Evolutionary conservation across 1,140 invertebrate species (phyloP).

Genomic region (Triops longicaudatus): DNA sequence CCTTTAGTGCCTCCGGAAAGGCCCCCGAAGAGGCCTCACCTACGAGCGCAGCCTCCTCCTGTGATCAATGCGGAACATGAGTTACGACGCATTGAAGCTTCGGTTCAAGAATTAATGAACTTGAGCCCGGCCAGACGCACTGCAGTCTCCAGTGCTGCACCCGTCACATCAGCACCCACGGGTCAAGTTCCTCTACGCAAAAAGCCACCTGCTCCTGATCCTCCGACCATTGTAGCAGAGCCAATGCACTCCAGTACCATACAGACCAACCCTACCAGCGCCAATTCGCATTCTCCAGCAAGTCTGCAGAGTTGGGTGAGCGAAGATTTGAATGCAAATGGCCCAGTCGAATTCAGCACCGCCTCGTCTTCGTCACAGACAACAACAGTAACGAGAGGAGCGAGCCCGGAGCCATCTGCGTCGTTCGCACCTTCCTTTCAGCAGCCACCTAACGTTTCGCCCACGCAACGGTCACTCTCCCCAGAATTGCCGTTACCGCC

Average conservation of each 20-base stretch:
- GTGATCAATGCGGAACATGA: slow-evolving; percentile 43
- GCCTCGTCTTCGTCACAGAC: not conserved
- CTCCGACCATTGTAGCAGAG: slow-evolving; percentile 11
- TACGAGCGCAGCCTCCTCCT: slow-evolving; percentile 39
- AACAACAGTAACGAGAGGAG: not conserved
- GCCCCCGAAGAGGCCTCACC: slow-evolving; percentile 62
- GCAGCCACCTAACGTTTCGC: not conserved
- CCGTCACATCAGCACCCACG: slow-evolving; percentile 15
- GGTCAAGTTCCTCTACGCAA: slow-evolving; percentile 18
- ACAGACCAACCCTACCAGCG: not conserved
- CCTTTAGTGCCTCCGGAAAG: slow-evolving; percentile 48
- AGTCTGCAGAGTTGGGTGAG: not conserved
- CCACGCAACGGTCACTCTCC: slow-evolving; percentile 33
- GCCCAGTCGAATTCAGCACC: not conserved
- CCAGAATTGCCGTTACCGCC: slow-evolving; percentile 63
- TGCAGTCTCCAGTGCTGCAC: slow-evolving; percentile 20
- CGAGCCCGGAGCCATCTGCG: slow-evolving; percentile 25
- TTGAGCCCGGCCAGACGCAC: slow-evolving; percentile 29
- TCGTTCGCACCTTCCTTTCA: not conserved
- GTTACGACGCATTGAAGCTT: slow-evolving; percentile 35
- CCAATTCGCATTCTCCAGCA: not conserved
- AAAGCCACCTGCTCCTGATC: slow-evolving; percentile 30
- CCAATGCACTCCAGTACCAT: not conserved
- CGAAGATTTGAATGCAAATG: not conserved
- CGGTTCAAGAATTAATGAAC: slow-evolving; percentile 30